Evolutionary conservation across 2,888 invertebrate species (phyloP).

Genomic region (Synergus umbraculus): DNA sequence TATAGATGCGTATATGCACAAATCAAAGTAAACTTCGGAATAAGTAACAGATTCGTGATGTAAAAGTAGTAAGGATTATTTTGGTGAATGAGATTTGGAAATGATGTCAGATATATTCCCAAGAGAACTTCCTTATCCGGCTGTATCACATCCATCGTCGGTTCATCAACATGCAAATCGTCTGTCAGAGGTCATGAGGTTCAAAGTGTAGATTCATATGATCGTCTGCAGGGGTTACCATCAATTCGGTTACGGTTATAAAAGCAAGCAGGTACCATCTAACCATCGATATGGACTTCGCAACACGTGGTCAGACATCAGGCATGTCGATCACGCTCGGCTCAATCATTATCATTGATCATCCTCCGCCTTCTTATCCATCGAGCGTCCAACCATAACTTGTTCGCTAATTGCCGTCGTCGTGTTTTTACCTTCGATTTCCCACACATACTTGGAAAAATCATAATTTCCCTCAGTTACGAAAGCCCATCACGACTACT

Average conservation of each 20-base stretch:
- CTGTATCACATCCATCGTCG: conserved; percentile 44
- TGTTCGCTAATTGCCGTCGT: conserved; percentile 52
- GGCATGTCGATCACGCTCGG: conserved; percentile 72
- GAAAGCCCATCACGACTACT: background rate
- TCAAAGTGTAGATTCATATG: conserved; percentile 57
- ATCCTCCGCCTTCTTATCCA: conserved; percentile 59
- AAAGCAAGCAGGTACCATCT: conserved; percentile 51
- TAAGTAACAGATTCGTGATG: background rate
- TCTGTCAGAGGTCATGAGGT: conserved; percentile 46
- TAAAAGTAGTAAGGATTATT: too few relatives aligned
- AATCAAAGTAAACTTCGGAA: background rate
- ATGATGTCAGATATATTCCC: background rate
- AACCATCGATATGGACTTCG: conserved; percentile 53
- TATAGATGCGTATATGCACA: background rate
- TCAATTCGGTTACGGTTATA: conserved; percentile 50
- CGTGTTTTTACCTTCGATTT: conserved; percentile 44
- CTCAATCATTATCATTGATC: conserved; percentile 74
- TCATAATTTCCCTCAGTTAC: conserved; percentile 46
- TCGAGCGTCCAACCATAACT: conserved; percentile 45
- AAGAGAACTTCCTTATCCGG: background rate
- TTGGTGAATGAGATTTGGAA: too few relatives aligned
- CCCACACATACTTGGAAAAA: conserved; percentile 40
- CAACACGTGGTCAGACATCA: conserved; percentile 65
- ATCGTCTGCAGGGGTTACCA: conserved; percentile 57
- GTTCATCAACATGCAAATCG: conserved; percentile 65